Evolutionary conservation across 2,888 invertebrate genomes (phyloP).

Genomic region (Villa cingulata): DNA sequence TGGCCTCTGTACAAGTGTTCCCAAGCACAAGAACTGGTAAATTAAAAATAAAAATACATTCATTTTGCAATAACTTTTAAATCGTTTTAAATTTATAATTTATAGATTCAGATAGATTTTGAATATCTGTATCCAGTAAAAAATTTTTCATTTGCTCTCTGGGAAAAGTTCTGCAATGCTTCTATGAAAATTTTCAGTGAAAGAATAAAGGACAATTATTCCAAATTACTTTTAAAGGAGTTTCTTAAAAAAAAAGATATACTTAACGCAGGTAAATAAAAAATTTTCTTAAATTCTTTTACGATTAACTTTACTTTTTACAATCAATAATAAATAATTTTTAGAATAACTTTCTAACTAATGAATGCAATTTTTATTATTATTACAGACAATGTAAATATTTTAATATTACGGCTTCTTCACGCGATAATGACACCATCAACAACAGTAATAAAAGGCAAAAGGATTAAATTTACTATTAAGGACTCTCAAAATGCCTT

Average conservation of each 20-base stretch:
- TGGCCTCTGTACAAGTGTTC: conserved; percentile 2
- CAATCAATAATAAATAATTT: too few relatives aligned
- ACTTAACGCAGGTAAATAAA: neutral
- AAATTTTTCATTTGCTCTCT: neutral
- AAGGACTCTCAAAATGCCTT: conserved; percentile 1
- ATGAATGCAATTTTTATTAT: neutral
- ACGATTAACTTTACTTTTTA: too few relatives aligned
- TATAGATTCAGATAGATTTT: conserved; percentile 1
- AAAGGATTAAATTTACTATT: conserved; percentile 1
- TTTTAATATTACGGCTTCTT: neutral
- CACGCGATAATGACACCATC: neutral
- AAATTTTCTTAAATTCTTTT: neutral
- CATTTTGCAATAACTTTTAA: neutral
- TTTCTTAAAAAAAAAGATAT: neutral
- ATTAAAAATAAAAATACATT: neutral
- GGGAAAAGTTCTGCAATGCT: conserved; percentile 1
- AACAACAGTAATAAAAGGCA: neutral
- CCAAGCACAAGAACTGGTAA: conserved; percentile 2
- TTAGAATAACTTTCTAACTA: neutral
- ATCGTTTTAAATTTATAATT: neutral
- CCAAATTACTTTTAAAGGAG: neutral
- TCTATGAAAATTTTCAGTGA: neutral
- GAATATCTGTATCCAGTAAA: neutral
- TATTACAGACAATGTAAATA: conserved; percentile 1
- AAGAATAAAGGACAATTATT: neutral